Evolutionary conservation across 2,797 vertebrate species (phyloP), one percentile per base, ranked within the genome.

Genomic region (Galagoides demidoff): DNA sequence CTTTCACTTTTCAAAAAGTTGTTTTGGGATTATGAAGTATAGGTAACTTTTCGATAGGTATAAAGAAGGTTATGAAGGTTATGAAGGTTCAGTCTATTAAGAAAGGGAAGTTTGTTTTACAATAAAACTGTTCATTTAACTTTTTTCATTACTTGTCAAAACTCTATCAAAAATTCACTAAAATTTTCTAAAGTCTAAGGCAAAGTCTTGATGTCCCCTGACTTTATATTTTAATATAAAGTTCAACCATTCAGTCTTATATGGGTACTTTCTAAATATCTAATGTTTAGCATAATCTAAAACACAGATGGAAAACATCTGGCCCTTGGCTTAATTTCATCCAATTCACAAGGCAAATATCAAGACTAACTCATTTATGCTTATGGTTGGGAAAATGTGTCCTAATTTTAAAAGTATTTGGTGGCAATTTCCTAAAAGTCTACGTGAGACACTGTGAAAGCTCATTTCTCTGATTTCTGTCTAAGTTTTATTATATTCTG

Each of bases 371-470:
- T 95, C 39, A 66, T 85, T 92, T 95, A 73, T 96, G 19, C 61
- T 86, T 95, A 87, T 29, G 61, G 59, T 71, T 92, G 37, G 77
- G 59, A 93, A 95, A 96, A 92, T 57, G 23, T 87, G 73, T 71
- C 66, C 86, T 95, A 74, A 92, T 96, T 92, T 96, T 92, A 73
- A 78, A 96, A 94, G 20, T 85, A 61, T 96, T 97, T 89, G 89
- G 64, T 86, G 63, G 66, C 52, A 94, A 20, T 96, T 88, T 94
- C 61, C 71, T 90, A 63, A 88, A 95, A 77, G 27, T 82, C 87
- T 92, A 63, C 29, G n/a, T 43, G 64, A 90, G 55, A 57, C 83
- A 81, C 11, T 25, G 6, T 77, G 83, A 93, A 93, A 52, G 34
- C 17, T 88, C 70, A 66, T 83, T 96, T 95, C 66, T 66, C 55